A percentile compares a stretch with the other conserved stretches of the same genome.
phyloP scores from a whole-genome alignment of 1,140 invertebrate genomes.

The Thrips palmi region DNA sequence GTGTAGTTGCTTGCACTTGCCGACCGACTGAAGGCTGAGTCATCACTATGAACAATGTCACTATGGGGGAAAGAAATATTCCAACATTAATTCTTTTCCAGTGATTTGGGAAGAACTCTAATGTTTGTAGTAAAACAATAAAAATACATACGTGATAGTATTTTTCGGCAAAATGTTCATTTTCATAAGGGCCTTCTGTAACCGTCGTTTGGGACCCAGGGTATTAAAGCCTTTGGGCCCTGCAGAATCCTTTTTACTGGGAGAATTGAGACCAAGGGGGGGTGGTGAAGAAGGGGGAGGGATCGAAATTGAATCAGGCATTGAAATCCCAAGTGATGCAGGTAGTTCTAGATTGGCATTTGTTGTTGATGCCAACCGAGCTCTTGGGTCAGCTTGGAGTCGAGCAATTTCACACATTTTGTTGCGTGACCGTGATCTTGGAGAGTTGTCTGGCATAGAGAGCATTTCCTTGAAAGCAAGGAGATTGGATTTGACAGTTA shows the following conservation, averaged over 20 bases:
- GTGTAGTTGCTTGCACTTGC: constrained; percentile 26
- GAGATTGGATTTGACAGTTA: constrained; percentile 94
- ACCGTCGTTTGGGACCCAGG: constrained; percentile 57
- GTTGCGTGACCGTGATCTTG: constrained; percentile 39
- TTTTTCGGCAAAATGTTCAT: constrained; percentile 83
- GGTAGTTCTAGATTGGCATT: neutral
- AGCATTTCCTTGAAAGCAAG: constrained; percentile 71
- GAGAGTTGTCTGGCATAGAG: constrained; percentile 64
- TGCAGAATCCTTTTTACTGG: constrained; percentile 30
- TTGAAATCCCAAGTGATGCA: constrained; percentile 11
- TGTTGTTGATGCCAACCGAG: constrained; percentile 28
- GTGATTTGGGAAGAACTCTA: neutral
- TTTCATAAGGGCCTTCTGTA: constrained; percentile 78
- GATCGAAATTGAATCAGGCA: constrained; percentile 20
- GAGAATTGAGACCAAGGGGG: constrained; percentile 26
- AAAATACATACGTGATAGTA: constrained; percentile 39
- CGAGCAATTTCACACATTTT: constrained; percentile 33
- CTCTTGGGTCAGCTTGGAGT: constrained; percentile 42
- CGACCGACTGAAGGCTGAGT: constrained; percentile 29
- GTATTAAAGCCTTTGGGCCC: constrained; percentile 74
- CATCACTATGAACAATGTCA: constrained; percentile 37
- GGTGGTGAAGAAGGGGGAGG: constrained; percentile 22
- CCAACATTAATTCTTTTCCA: neutral
- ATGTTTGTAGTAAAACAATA: neutral
- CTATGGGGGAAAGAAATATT: constrained; percentile 17